Conservation (phyloP, 2,888 invertebrate species). For the Plebejus argus region DNA sequence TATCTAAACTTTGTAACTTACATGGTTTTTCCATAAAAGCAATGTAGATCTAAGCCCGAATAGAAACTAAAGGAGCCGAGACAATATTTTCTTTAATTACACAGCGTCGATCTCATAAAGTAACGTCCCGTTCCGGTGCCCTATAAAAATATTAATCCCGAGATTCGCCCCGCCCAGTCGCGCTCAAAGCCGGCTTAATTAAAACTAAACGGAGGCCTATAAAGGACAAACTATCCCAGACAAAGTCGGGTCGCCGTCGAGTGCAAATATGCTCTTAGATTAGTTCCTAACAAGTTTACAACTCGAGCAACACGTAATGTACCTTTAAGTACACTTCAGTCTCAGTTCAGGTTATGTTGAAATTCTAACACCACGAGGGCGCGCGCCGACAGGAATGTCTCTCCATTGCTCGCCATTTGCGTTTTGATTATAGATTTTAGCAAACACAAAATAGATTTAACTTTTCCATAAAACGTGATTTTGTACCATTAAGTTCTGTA, state of each 20-base stretch:
- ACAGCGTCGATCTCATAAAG: conserved; percentile 33
- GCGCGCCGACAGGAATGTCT: neutral
- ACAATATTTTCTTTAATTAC: conserved; percentile 37
- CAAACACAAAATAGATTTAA: neutral
- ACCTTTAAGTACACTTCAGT: conserved; percentile 22
- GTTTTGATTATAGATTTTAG: neutral
- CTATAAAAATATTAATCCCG: conserved; percentile 47
- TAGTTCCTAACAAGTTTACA: conserved; percentile 47
- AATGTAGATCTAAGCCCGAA: neutral
- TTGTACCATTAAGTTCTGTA: neutral
- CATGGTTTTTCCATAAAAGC: neutral
- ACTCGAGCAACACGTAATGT: conserved; percentile 28
- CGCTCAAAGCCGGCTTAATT: conserved; percentile 67
- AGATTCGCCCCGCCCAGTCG: conserved; percentile 43
- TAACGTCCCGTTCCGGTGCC: conserved; percentile 33
- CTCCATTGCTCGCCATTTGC: neutral
- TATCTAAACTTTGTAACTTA: neutral
- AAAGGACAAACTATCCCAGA: conserved; percentile 59
- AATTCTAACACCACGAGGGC: conserved; percentile 9
- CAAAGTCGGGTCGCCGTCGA: conserved; percentile 63
- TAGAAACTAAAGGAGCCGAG: neutral
- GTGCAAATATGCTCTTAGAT: conserved; percentile 59
- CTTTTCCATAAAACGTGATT: neutral
- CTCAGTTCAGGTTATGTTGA: neutral
- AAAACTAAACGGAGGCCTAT: conserved; percentile 63